These are phyloP conservation scores for Xylota sylvarum DNA, from an alignment of 2,888 invertebrate species.

Conservation along the genomic window DNA sequence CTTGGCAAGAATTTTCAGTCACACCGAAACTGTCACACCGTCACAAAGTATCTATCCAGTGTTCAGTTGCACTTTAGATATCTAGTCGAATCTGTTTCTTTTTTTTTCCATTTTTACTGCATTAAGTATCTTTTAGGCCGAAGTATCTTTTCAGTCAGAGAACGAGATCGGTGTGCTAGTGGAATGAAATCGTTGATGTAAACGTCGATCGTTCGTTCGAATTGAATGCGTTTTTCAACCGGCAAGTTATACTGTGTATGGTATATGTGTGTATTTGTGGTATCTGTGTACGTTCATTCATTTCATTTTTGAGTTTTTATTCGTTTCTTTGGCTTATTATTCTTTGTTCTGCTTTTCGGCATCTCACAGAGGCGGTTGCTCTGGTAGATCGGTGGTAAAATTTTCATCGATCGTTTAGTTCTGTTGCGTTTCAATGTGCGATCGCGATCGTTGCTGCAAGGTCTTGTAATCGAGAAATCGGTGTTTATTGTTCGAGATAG, in stretches of 20 bases:
- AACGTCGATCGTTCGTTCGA: conserved; percentile 61
- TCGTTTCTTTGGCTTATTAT: conserved; percentile 58
- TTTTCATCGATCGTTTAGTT: conserved; percentile 75
- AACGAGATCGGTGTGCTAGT: conserved; percentile 32
- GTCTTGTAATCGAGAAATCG: conserved; percentile 49
- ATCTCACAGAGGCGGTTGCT: conserved; percentile 29
- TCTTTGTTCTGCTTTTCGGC: conserved; percentile 73
- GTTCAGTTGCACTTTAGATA: not conserved
- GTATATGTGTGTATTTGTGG: conserved; percentile 9
- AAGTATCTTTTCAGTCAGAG: conserved; percentile 9
- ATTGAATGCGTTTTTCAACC: conserved; percentile 45
- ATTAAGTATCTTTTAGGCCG: conserved; percentile 11
- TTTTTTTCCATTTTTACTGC: conserved; percentile 1
- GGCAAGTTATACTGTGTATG: not conserved
- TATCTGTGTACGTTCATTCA: conserved; percentile 31
- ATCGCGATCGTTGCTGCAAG: conserved; percentile 70
- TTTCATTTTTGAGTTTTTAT: conserved; percentile 43
- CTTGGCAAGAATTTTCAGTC: conserved; percentile 33
- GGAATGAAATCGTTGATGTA: conserved; percentile 51
- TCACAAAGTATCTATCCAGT: conserved; percentile 18
- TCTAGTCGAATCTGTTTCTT: conserved; percentile 3
- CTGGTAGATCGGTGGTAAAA: conserved; percentile 65
- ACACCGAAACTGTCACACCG: conserved; percentile 67
- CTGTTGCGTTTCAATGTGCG: conserved; percentile 69
- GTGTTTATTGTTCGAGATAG: conserved; percentile 14